Conservation (phyloP, 2,113 vertebrate species). For the Puntigrus tetrazona region DNA sequence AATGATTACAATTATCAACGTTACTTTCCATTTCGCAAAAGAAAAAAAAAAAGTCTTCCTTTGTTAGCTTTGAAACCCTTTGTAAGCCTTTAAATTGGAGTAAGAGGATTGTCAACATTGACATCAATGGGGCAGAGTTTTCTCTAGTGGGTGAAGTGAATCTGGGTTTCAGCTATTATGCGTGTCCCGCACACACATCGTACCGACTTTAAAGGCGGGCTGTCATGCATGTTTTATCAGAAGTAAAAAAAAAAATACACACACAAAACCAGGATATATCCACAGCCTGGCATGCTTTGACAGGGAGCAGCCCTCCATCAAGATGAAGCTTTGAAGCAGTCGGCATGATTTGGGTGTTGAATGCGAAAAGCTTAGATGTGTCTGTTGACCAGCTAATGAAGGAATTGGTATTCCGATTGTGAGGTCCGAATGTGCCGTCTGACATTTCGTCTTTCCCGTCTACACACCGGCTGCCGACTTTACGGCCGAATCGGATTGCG, state of each 20-base stretch:
- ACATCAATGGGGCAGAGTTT: slow-evolving; percentile 52
- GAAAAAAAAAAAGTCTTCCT: not conserved
- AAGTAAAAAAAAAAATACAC: slow-evolving; percentile 54
- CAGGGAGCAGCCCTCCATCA: slow-evolving; percentile 52
- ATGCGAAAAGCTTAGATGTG: slow-evolving; percentile 47
- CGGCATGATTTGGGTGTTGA: slow-evolving; percentile 56
- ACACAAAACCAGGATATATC: slow-evolving; percentile 51
- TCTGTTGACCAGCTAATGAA: slow-evolving; percentile 57
- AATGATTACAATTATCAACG: slow-evolving; percentile 31
- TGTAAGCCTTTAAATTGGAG: slow-evolving; percentile 51
- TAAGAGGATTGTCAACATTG: slow-evolving; percentile 48
- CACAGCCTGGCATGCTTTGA: slow-evolving; percentile 55
- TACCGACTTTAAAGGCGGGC: slow-evolving; percentile 71
- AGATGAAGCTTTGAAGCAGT: slow-evolving; percentile 52
- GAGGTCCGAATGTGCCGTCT: not conserved
- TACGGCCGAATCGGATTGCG: not conserved
- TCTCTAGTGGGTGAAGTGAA: slow-evolving; percentile 54
- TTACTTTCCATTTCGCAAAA: slow-evolving; percentile 11
- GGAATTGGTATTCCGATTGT: not conserved
- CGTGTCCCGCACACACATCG: slow-evolving; percentile 60
- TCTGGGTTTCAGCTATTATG: slow-evolving; percentile 53
- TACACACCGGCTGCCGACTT: not conserved
- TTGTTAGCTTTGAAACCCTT: slow-evolving; percentile 40
- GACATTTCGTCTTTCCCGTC: not conserved
- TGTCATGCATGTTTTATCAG: slow-evolving; percentile 76